Conservation (phyloP, 2,113 vertebrate genomes). For the Macrotis lagotis region DNA sequence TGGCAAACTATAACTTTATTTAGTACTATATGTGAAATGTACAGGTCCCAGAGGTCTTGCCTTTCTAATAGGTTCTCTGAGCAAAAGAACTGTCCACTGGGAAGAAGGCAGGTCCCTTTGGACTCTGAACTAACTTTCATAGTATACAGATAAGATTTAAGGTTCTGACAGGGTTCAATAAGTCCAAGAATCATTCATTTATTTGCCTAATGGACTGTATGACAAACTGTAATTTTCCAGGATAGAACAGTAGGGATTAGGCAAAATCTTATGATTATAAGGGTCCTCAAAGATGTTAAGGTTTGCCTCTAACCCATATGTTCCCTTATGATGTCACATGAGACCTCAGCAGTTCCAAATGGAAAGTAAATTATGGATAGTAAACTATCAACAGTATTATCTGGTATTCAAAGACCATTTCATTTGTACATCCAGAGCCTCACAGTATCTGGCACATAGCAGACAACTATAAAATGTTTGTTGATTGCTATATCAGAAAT, state of each 20-base stretch:
- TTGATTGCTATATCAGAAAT: constrained; percentile 48
- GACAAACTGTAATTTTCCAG: background rate
- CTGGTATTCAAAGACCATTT: constrained; percentile 27
- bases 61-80: background rate
- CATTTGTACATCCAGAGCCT: background rate
- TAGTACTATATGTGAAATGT: background rate
- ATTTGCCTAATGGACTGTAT: background rate
- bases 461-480: background rate
- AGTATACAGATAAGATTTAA: background rate
- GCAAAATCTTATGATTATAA: background rate
- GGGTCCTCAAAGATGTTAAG: background rate
- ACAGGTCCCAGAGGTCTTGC: background rate
- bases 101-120: background rate
- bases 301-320: background rate
- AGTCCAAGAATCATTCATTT: background rate
- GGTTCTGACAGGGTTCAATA: background rate
- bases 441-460: background rate
- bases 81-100: background rate
- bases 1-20: background rate
- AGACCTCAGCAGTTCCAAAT: background rate
- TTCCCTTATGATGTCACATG: background rate
- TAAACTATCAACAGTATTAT: constrained; percentile 68
- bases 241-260: background rate
- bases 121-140: background rate
- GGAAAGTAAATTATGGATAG: constrained; percentile 56